Evolutionary conservation across 1,140 invertebrate genomes (phyloP), one percentile per base, ranked within the genome.

Genomic region (Maconellicoccus hirsutus): DNA sequence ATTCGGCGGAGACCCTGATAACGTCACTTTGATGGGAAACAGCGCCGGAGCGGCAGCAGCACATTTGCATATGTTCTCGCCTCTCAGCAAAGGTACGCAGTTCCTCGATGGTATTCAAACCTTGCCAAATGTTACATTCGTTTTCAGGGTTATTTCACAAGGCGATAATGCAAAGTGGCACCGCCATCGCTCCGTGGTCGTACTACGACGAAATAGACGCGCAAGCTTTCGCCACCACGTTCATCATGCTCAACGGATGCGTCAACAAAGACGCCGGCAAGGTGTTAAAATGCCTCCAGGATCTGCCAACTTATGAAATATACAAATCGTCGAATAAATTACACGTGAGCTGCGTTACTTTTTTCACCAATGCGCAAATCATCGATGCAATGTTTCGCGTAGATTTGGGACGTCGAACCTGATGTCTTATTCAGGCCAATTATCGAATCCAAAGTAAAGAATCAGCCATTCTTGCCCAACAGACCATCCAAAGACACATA

Each of bases 121-220:
- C n/a, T 33, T 3, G 29, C 29, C 3, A 33, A 33, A 6, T 33
- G 29, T 33, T 33, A 6, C 16, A 4, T 52, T 19, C n/a, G 6
- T 16, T 52, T 52, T 52, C 42, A 71, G 70, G 70, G 8, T 25
- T 71, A 14, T 71, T 71, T 29, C 70, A 71, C 14, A 42, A 26
- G 10, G 70, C 25, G n/a, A 71, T 71, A 10, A 16, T 71, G 14
- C 39, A 52, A 59, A 52, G 38, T 16, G 70, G 70, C 10, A 59
- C 38, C 59, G 70, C 70, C 3, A 4, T 59, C 14, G 23, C 38
- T 59, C 70, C n/a, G 1, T 71, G 33, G 70, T 4, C 42, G 2
- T 16, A 52, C 4, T 16, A 52, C n/a, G 10, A 14, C 4, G 42
- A 14, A 16, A 3, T 2, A 16, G 4, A 52, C 3, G 42, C 6